Percentiles rank a stretch among this genome's conserved stretches.
These are phyloP conservation scores for Chondrosia reniformis DNA, from an alignment of 37 sponge, comb jelly and placozoan species.

Conservation along the genomic window DNA sequence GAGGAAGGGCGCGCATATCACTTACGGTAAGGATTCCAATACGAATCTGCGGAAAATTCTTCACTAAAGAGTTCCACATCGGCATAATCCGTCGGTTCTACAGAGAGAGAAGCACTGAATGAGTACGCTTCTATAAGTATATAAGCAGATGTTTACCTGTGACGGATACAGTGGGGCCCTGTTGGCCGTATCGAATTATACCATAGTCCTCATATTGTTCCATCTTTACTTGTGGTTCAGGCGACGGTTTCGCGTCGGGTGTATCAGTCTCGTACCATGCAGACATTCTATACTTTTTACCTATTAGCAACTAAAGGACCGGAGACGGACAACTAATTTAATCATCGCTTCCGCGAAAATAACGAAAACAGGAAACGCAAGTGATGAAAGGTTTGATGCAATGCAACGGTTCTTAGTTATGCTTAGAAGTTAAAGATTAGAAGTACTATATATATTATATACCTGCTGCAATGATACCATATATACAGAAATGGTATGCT, in stretches of 20 bases:
- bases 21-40: slow-evolving; percentile 78
- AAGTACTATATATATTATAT: no score
- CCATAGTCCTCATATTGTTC: background rate
- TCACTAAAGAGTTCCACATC: background rate
- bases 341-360: no score
- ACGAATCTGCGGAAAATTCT: slow-evolving; percentile 40
- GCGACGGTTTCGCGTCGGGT: background rate
- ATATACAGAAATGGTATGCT: no score
- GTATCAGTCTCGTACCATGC: slow-evolving; percentile 13
- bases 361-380: no score
- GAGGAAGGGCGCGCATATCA: background rate
- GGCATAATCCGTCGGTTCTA: background rate
- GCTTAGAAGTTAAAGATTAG: no score
- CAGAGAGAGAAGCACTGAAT: background rate
- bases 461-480: no score
- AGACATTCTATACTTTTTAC: no score
- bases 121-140: background rate
- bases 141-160: background rate
- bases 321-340: no score
- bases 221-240: background rate
- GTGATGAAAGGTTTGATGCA: no score
- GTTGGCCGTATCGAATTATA: background rate
- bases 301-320: no score
- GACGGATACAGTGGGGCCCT: background rate
- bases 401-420: no score